These are phyloP conservation scores for Agrypnia vestita DNA, from an alignment of 1,140 invertebrate genomes.

Conservation along the genomic window DNA sequence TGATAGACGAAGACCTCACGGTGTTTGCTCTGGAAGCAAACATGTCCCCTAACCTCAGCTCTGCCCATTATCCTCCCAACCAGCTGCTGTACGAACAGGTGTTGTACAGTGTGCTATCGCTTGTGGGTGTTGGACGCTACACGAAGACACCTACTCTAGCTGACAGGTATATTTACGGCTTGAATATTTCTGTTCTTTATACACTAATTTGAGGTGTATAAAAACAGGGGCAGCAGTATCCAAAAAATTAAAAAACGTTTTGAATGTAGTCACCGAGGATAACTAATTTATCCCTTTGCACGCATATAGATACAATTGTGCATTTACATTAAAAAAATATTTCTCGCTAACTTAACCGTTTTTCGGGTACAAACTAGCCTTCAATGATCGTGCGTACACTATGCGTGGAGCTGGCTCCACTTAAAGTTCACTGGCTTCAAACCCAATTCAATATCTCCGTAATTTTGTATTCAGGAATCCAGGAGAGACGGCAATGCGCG, in stretches of 20 bases:
- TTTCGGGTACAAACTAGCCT: no score
- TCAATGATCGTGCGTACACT: no score
- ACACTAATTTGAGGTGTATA: background rate
- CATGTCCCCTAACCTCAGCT: constrained; percentile 98
- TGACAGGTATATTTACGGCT: constrained; percentile 65
- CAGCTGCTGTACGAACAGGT: constrained; percentile 94
- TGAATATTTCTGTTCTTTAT: constrained; percentile 37
- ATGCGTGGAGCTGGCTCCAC: no score
- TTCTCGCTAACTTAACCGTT: no score
- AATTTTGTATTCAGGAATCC: constrained; percentile 63
- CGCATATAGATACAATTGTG: no score
- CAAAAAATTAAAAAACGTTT: no score
- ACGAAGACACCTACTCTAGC: constrained; percentile 66
- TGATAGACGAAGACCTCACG: constrained; percentile 90
- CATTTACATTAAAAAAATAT: no score
- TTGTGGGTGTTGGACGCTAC: constrained; percentile 84
- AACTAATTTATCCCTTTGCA: no score
- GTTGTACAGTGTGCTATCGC: constrained; percentile 86
- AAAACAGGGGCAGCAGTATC: no score
- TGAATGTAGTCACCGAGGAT: no score
- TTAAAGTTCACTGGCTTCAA: no score
- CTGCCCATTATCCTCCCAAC: constrained; percentile 92
- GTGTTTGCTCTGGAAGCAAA: constrained; percentile 96
- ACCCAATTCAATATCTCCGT: background rate
- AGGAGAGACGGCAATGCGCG: constrained; percentile 76